Base-by-base conservation (phyloP, 2,113 vertebrate species). In the Ancistrus triradiatus region DNA sequence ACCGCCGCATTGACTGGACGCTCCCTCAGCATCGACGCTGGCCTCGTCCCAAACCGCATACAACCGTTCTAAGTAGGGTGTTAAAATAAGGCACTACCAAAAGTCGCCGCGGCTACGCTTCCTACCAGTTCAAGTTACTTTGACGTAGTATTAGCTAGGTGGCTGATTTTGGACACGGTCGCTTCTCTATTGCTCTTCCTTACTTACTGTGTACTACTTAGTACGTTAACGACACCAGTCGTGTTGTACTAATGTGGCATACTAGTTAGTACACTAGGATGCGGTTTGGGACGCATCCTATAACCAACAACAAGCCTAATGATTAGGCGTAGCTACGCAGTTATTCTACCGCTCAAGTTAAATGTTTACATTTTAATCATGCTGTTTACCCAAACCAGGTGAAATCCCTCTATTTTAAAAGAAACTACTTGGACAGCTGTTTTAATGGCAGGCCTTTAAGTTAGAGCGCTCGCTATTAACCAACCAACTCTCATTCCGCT, bases 1-100 rank as follows among this genome's bases (percentile, higher is more conserved):
- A 82, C 85, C 83, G 82, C 85, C 84, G 84, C 85, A 87, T 77
- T 83, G 77, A 83, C 40, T 21, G 49, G 58, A 75, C 68, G 72
- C 72, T 83, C 53, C 72, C 38, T 40, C 19, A 50, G 63, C 47
- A 38, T 14, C 52, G 75, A 59, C 27, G 7, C 13, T 44, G 59
- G 51, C 59, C 10, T 7, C 24, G 24, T 50, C 18, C 51, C 53
- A 56, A 48, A 31, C 61, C 48, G 51, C 43, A 25, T 13, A 17
- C 42, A 40, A 18, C 14, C 19, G 1, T 31, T 42, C n/a, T 28
- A 47, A 21, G 33, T 43, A 38, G 15, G 27, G 25, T 14, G n/a
- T 7, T 11, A 19, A 21, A 46, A 46, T 19, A 33, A 9, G 7
- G 25, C 24, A 9, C 25, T 15, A 33, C 38, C 2, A 18, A 57